Percentiles rank a stretch among this genome's conserved stretches.
Conservation (phyloP, 1,140 invertebrate genomes). For the Heliconius eleuchia region DNA sequence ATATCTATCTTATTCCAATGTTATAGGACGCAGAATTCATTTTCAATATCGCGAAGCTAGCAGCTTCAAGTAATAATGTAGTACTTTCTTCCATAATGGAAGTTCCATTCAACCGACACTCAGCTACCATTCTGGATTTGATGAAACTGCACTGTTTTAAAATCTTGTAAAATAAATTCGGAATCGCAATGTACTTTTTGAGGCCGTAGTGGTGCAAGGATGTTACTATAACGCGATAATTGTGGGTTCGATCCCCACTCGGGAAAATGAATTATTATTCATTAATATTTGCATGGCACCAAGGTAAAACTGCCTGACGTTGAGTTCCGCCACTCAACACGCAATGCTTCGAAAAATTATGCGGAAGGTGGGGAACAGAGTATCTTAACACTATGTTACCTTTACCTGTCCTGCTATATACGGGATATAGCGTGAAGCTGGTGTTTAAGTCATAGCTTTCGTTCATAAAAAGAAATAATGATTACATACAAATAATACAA, state of each 20-base stretch:
- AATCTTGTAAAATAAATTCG: constrained; percentile 28
- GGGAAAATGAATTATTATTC: too few species aligned
- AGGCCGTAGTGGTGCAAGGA: background rate
- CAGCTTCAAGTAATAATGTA: constrained; percentile 45
- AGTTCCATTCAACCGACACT: constrained; percentile 40
- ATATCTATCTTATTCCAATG: constrained; percentile 37
- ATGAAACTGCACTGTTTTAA: constrained; percentile 37
- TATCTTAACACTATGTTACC: too few species aligned
- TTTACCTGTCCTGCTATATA: too few species aligned
- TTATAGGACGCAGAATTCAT: constrained; percentile 41
- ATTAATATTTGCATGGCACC: too few species aligned
- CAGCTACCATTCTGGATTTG: constrained; percentile 35
- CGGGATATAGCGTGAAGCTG: too few species aligned
- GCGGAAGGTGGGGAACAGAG: too few species aligned
- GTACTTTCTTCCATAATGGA: constrained; percentile 41
- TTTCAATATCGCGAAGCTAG: constrained; percentile 38
- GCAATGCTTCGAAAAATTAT: too few species aligned
- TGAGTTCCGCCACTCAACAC: too few species aligned
- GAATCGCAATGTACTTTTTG: background rate
- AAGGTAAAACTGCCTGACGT: too few species aligned
- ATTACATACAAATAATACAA: background rate
- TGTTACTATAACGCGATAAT: too few species aligned
- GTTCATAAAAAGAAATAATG: background rate
- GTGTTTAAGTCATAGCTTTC: too few species aligned
- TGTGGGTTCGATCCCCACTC: too few species aligned